Conservation (phyloP, 2,888 invertebrate genomes). For the Synanthedon myopaeformis region DNA sequence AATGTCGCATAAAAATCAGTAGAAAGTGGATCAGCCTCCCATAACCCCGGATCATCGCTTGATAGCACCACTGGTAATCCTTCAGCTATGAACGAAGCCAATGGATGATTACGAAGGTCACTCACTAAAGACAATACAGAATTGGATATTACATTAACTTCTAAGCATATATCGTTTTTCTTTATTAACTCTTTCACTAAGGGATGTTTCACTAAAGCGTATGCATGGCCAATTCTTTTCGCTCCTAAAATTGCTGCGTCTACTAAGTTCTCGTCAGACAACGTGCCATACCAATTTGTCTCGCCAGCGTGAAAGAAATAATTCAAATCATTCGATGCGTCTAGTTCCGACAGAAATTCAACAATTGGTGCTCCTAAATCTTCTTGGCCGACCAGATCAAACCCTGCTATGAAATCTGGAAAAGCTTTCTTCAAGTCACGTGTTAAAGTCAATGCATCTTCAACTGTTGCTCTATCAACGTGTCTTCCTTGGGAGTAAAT, state of each 20-base stretch:
- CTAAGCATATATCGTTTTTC: constrained; percentile 68
- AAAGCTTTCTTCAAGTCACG: constrained; percentile 33
- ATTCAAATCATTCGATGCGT: constrained; percentile 46
- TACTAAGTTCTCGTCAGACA: constrained; percentile 73
- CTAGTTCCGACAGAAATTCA: constrained; percentile 61
- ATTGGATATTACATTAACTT: constrained; percentile 78
- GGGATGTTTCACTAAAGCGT: constrained; percentile 75
- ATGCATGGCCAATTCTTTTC: constrained; percentile 77
- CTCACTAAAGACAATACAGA: constrained; percentile 72
- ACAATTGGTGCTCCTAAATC: constrained; percentile 69
- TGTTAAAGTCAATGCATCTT: constrained; percentile 28
- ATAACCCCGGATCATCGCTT: constrained; percentile 76
- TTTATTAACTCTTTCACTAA: constrained; percentile 57
- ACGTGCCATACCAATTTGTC: constrained; percentile 72
- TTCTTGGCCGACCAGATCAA: constrained; percentile 79
- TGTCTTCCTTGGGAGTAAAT: constrained; percentile 69
- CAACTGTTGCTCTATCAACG: constrained; percentile 27
- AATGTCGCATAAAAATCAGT: constrained; percentile 78
- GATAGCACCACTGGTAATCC: constrained; percentile 75
- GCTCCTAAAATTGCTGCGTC: constrained; percentile 76
- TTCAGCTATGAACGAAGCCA: constrained; percentile 64
- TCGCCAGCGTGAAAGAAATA: constrained; percentile 79
- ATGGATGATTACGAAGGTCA: constrained; percentile 78
- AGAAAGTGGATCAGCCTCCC: constrained; percentile 73
- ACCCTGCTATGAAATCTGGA: constrained; percentile 74